A percentile compares a stretch with the other conserved stretches of the same genome.
phyloP scores from a whole-genome alignment of 2,888 invertebrate genomes.

The Eupithecia vulgata region DNA sequence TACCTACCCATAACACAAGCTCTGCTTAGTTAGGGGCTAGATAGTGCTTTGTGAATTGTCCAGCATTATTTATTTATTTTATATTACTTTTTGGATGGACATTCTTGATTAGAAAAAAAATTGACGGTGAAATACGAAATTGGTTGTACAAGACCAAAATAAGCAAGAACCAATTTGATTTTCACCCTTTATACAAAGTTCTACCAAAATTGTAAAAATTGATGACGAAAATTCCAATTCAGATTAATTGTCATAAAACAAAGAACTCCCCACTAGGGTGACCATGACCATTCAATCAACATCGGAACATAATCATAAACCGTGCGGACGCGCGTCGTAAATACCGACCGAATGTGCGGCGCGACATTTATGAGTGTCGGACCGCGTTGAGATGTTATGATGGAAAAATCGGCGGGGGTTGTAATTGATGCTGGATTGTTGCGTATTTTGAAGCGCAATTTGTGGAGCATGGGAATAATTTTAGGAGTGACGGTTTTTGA shows the following conservation, averaged over 20 bases:
- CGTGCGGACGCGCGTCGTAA: constrained; percentile 71
- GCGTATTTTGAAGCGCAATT: constrained; percentile 41
- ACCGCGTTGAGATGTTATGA: constrained; percentile 68
- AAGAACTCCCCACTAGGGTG: constrained; percentile 59
- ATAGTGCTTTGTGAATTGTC: no score
- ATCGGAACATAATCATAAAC: constrained; percentile 81
- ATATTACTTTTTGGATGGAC: no score
- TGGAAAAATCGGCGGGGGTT: constrained; percentile 72
- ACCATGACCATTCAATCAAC: constrained; percentile 80
- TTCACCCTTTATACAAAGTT: not conserved
- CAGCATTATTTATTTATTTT: no score
- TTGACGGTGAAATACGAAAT: no score
- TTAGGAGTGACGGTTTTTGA: not conserved
- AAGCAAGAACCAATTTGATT: not conserved
- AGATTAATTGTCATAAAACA: constrained; percentile 27
- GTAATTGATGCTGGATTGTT: constrained; percentile 68
- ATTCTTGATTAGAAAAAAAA: no score
- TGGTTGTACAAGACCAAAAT: not conserved
- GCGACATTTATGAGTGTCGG: constrained; percentile 46
- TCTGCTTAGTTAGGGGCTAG: not conserved
- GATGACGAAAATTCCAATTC: constrained; percentile 11
- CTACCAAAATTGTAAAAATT: constrained; percentile 1
- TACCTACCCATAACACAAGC: no score
- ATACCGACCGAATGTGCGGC: constrained; percentile 62
- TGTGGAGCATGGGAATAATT: constrained; percentile 4